phyloP scores from a whole-genome alignment of 2,113 vertebrate species.

The Chlorodrepanis virens region DNA sequence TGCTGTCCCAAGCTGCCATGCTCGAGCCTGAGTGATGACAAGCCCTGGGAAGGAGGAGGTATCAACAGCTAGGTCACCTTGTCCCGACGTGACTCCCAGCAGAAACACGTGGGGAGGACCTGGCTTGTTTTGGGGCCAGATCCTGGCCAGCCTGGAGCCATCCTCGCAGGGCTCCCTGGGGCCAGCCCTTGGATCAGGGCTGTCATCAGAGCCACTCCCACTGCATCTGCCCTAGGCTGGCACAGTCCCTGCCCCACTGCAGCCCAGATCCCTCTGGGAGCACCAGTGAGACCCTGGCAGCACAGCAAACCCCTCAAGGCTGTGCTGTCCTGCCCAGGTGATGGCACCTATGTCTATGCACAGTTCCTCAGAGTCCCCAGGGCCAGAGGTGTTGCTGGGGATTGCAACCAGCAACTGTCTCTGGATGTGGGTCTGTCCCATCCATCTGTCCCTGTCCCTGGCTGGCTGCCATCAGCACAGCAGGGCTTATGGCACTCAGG shows the following conservation, averaged over 20 bases:
- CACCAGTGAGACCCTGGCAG: background rate
- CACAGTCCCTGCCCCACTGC: background rate
- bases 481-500: background rate
- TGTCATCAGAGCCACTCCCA: background rate
- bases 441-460: background rate
- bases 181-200: background rate
- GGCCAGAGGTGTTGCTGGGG: background rate
- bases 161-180: background rate
- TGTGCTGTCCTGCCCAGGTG: background rate
- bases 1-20: background rate
- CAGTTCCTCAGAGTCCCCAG: background rate
- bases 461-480: background rate
- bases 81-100: background rate
- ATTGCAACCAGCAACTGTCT: rapidly evolving
- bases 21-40: background rate
- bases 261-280: background rate
- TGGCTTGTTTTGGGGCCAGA: background rate
- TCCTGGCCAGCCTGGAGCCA: background rate
- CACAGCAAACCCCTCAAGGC: rapidly evolving
- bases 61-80: background rate
- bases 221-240: background rate
- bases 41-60: background rate
- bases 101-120: background rate
- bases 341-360: rapidly evolving
- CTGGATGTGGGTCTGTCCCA: background rate